Evolutionary conservation across 2,113 vertebrate species (phyloP), one percentile per base, ranked within the genome.

Genomic region (Microtus oregoni): DNA sequence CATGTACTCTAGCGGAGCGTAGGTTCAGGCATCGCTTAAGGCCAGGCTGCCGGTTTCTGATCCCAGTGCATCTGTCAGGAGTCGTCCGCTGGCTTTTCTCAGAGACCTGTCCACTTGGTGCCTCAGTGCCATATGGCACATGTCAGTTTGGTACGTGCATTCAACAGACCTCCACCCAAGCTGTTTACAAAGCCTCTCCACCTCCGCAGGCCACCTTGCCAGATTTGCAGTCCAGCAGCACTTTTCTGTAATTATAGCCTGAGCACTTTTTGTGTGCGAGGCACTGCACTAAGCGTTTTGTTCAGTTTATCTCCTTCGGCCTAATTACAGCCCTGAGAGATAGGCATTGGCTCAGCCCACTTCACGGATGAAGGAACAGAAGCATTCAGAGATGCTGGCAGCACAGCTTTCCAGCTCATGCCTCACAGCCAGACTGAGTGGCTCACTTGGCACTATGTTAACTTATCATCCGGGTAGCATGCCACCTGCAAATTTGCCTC

Each of bases 341-440:
- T 63, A 73, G 61, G 86, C 65, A 73, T 35, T 47, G 3, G 55
- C 93, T 79, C 79, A 92, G 38, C 61, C 85, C 90, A 92, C 92
- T 95, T 95, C 86, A 86, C 73, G 89, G 92, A 82, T 77, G 30
- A 95, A 55, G 92, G 55, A 86, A 82, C 17, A 41, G 89, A 95
- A 95, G 70, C n/a, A 89, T 91, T 12, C n/a, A 58, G 89, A 93
- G 30, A 91, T 95, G 89, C 86, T 79, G 32, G 86, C 47, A 38
- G 50, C 73, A 63, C n/a, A 90, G 63, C 41, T 95, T 96, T 92
- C 86, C 22, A 76, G n/a, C 68, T 92, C 41, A 72, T 81, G 41
- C 50, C 65, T 70, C 15, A 22, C 52, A 82, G n/a, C 35, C 75
- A 91, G 88, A 63, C 35, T 19, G 67, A 96, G 70, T 96, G 95